Evolutionary conservation across 2,113 vertebrate species (phyloP).

Genomic region (Laterallus jamaicensis): DNA sequence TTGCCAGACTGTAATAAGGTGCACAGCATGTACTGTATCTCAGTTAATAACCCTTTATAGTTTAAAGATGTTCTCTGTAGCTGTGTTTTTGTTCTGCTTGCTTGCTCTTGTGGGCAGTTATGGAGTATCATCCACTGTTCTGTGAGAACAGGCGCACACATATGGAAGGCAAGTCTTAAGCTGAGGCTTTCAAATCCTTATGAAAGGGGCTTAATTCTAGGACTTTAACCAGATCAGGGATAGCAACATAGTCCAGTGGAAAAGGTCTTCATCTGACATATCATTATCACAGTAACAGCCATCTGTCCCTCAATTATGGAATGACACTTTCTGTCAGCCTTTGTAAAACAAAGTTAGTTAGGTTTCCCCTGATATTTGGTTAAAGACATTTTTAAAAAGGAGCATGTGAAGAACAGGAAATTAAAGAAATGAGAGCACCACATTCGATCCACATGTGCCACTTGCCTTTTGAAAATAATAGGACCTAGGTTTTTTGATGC

Average conservation of each 20-base stretch:
- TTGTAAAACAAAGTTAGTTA: background rate
- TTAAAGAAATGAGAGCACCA: background rate
- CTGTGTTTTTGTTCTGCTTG: background rate
- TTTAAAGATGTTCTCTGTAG: background rate
- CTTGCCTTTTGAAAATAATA: background rate
- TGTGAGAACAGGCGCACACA: background rate
- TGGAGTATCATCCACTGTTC: background rate
- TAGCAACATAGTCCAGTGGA: background rate
- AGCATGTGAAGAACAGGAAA: background rate
- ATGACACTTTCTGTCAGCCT: background rate
- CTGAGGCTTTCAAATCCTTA: background rate
- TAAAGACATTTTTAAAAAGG: background rate
- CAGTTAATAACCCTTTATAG: slow-evolving; percentile 3
- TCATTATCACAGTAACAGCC: background rate
- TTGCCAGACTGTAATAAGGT: background rate
- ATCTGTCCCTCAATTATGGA: background rate
- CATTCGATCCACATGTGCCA: background rate
- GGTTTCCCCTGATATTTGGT: background rate
- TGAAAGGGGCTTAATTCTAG: slow-evolving; percentile 31
- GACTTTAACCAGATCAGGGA: background rate
- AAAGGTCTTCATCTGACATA: background rate
- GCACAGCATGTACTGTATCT: background rate
- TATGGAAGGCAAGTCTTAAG: background rate
- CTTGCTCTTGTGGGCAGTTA: background rate
- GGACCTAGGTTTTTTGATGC: background rate